Evolutionary conservation across 2,113 vertebrate genomes (phyloP), one percentile per base, ranked within the genome.

Genomic region (Thalassoma bifasciatum): DNA sequence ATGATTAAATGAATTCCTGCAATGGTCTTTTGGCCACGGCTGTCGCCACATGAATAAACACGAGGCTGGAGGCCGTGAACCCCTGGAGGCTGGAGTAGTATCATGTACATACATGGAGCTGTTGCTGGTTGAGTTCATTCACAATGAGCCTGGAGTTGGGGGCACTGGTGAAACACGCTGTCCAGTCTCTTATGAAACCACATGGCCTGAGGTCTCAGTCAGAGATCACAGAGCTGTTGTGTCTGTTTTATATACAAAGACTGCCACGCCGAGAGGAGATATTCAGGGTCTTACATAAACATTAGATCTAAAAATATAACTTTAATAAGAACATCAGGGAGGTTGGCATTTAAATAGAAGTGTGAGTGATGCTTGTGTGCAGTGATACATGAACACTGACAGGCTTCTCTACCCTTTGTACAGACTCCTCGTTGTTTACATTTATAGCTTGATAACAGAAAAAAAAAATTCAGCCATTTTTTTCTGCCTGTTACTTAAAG

Each of bases 61-160:
- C 65, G 36, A 59, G 24, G 59, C 59, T 10, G 47, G 38, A 30
- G 71, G 63, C 64, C 1, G 26, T 83, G 83, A 87, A 85, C 66
- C 77, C 30, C 21, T 3, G 30, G 54, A 60, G 57, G 62, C 68
- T 61, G 53, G 70, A 59, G 60, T 19, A 50, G 69, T 0, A 37
- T 54, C 65, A 87, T 84, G 87, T 67, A 88, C 90, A 82, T 87
- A 88, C 86, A 90, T 86, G 89, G 86, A 81, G 80, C 80, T 84
- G 68, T 53, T 75, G 68, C 58, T 77, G 87, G 66, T 60, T 65
- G 64, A 69, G 52, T 63, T 82, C 22, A 54, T 65, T 78, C 70
- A 54, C 26, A 66, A 63, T 14, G 24, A 54, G 85, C 17, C 74
- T 44, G 61, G 5, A 52, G 16, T 14, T 47, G 58, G 22, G 58